These are phyloP conservation scores for Pheosia gnoma DNA, from an alignment of 2,888 invertebrate species.

Conservation along the genomic window DNA sequence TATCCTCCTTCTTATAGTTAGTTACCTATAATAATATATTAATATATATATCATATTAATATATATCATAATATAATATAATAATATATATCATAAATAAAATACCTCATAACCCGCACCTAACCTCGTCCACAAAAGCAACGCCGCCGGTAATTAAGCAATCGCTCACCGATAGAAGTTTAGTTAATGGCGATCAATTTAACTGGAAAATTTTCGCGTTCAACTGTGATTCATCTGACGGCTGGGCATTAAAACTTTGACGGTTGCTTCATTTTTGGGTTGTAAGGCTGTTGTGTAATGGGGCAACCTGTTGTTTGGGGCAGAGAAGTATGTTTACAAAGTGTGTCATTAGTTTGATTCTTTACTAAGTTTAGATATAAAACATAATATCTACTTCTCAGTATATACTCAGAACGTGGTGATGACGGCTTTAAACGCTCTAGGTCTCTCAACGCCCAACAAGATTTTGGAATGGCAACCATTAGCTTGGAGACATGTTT, in stretches of 20 bases:
- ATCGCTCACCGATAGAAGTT: constrained; percentile 33
- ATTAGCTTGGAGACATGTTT: no score
- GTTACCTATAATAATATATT: no score
- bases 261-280: constrained; percentile 51
- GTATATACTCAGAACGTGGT: no score
- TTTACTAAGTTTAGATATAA: no score
- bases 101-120: neutral
- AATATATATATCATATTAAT: no score
- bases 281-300: constrained; percentile 12
- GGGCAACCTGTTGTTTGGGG: neutral
- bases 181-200: constrained; percentile 44
- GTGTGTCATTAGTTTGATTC: neutral
- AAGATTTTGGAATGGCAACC: no score
- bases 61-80: no score
- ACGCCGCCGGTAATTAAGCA: constrained; percentile 34
- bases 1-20: no score
- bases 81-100: neutral
- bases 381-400: no score
- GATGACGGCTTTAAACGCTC: no score
- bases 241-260: constrained; percentile 52
- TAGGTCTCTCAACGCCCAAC: no score
- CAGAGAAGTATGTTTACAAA: neutral
- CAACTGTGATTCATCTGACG: constrained; percentile 45
- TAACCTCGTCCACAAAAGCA: constrained; percentile 32
- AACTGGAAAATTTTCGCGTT: constrained; percentile 37